Evolutionary conservation across 2,797 vertebrate species (phyloP).

Genomic region (Orientallactaga sibirica): DNA sequence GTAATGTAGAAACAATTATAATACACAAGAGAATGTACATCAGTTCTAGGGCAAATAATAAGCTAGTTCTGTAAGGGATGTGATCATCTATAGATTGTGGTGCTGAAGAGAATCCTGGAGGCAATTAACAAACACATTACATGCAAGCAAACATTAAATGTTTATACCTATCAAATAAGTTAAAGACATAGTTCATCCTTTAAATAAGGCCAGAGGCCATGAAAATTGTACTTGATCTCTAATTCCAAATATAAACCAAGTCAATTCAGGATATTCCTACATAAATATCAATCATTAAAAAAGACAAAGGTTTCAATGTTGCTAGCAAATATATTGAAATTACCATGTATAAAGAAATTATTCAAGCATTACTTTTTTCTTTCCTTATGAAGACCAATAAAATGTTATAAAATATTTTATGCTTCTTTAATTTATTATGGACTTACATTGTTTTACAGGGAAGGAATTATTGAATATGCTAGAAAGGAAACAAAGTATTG

Average conservation of each 20-base stretch:
- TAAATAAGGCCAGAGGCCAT: too few relatives aligned
- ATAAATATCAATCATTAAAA: conserved; percentile 27
- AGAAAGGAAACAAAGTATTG: neutral
- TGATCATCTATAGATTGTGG: neutral
- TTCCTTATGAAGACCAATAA: neutral
- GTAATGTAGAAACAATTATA: too few relatives aligned
- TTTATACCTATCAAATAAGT: conserved; percentile 8
- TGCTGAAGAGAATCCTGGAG: neutral
- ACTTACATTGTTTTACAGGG: neutral
- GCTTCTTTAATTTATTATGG: neutral
- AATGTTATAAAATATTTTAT: conserved; percentile 2
- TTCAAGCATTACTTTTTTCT: neutral
- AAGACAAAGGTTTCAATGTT: neutral
- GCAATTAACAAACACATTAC: neutral
- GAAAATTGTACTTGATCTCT: neutral
- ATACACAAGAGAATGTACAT: too few relatives aligned
- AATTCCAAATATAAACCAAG: neutral
- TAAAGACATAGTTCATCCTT: conserved; percentile 46
- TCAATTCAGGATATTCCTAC: conserved; percentile 31
- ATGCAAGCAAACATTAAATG: conserved; percentile 20
- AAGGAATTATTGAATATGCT: neutral
- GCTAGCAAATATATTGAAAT: conserved; percentile 21
- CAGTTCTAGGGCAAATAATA: too few relatives aligned
- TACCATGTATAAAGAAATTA: neutral
- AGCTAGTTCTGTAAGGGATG: neutral